Conservation (phyloP, 2,113 vertebrate genomes). For the Egretta garzetta region DNA sequence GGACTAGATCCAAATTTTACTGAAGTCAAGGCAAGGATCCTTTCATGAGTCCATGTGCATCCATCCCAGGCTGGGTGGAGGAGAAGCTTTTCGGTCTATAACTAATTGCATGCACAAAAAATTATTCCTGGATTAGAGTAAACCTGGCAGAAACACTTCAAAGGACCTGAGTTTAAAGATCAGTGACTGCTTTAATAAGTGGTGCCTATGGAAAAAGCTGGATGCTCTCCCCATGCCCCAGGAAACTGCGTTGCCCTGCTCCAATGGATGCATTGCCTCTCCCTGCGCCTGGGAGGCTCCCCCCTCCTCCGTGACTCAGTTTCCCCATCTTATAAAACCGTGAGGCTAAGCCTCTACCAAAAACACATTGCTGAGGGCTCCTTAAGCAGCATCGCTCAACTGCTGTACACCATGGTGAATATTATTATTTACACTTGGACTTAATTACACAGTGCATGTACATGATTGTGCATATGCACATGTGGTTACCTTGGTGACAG, state of each 20-base stretch:
- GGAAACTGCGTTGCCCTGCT: neutral
- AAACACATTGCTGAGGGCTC: neutral
- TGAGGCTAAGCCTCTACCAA: neutral
- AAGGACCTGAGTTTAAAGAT: neutral
- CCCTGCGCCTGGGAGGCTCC: neutral
- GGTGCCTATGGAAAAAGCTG: neutral
- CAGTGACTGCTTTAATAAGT: neutral
- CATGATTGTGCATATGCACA: slow-evolving; percentile 26
- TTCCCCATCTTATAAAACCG: neutral
- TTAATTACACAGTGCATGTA: neutral
- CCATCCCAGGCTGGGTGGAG: neutral
- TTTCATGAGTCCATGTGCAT: neutral
- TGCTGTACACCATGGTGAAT: neutral
- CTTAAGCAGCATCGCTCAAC: neutral
- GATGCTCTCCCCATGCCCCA: neutral
- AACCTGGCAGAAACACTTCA: neutral
- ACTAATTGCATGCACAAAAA: neutral
- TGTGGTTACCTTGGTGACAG: slow-evolving; percentile 62
- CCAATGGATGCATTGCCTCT: neutral
- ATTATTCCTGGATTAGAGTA: neutral
- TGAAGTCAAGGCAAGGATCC: neutral
- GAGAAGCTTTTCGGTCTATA: neutral
- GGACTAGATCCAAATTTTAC: neutral
- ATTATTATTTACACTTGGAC: slow-evolving; percentile 25
- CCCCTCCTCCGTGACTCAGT: neutral